Base-by-base conservation (phyloP, 1,140 invertebrate genomes). In the Gryon sp. region DNA sequence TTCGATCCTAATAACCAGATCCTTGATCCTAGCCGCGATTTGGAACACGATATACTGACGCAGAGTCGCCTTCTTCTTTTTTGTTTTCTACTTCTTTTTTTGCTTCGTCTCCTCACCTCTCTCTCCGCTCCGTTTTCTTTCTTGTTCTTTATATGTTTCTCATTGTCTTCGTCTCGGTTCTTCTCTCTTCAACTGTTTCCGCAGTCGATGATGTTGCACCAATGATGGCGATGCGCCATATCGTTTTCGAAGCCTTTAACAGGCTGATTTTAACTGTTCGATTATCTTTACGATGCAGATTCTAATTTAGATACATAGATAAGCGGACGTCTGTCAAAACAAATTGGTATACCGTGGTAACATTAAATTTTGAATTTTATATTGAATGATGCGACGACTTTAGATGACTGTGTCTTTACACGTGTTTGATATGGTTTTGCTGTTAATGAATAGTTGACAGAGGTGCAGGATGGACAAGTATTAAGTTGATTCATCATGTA, bases 1-100 rank as follows among this genome's bases (percentile, higher is more conserved):
- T 89, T 88, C 82, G 82, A 88, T 88, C 86, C 86, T 86, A 88
- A 89, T 89, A 89, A 88, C 87, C 86, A 82, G 87, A 88, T 85
- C 84, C 84, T 83, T 81, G 84, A 88, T 87, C 84, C 82, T 82
- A 68, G 66, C 74, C 76, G 80, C 79, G 87, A 89, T 89, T 87
- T 87, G 83, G 85, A 89, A 88, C 82, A 87, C 82, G 87, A 87
- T 88, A 89, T 82, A 70, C 65, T 28, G 50, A 55, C 36, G 53
- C 48, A 45, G n/a, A 2, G 36, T 48, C 28, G 4, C 9, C 20
- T 30, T 19, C 5, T 19, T 41, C 38, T 38, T 38, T 15, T 15
- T 15, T 38, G 14, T 38, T 11, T 11, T n/a, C 4, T 5, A 3
- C 30, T 38, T 38, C 14, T 36, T 20, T 20, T 22, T 16, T 26